Conservation (phyloP, 2,797 vertebrate species). For the Zenarchopterus dispar region DNA sequence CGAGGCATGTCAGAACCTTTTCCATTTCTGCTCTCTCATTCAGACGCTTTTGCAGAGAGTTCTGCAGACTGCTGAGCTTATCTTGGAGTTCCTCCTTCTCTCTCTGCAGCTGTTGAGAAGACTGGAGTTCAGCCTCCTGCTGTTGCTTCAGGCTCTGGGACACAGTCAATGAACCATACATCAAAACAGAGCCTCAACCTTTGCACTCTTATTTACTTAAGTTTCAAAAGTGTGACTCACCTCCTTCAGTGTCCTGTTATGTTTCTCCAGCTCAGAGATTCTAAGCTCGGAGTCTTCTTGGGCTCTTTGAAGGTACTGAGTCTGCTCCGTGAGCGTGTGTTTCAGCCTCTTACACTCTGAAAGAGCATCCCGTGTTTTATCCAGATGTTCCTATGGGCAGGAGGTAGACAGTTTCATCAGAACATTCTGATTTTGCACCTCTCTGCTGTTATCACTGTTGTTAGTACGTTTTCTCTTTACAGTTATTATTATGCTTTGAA, state of each 20-base stretch:
- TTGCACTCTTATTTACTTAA: conserved; percentile 7
- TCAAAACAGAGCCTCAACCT: conserved; percentile 17
- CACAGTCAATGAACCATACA: conserved; percentile 12
- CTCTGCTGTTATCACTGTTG: not conserved
- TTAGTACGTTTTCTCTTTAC: not conserved
- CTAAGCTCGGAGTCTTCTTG: conserved; percentile 69
- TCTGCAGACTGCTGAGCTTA: conserved; percentile 68
- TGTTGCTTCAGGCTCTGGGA: conserved; percentile 72
- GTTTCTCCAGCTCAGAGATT: conserved; percentile 74
- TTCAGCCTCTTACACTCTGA: conserved; percentile 80
- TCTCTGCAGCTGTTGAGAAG: conserved; percentile 63
- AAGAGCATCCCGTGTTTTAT: conserved; percentile 74
- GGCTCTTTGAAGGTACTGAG: conserved; percentile 70
- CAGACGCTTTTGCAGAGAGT: conserved; percentile 68
- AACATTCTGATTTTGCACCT: conserved; percentile 14
- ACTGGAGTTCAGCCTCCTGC: conserved; percentile 72
- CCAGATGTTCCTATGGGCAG: conserved; percentile 79
- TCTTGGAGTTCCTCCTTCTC: conserved; percentile 73
- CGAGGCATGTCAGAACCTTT: conserved; percentile 61
- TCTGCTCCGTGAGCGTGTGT: conserved; percentile 71
- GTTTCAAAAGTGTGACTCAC: conserved; percentile 52
- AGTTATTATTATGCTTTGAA: no score
- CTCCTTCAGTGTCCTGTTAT: conserved; percentile 71
- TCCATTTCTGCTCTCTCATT: conserved; percentile 77
- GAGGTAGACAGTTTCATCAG: conserved; percentile 22